Evolutionary conservation across 2,888 invertebrate genomes (phyloP), one percentile per base, ranked within the genome.

Genomic region (Ametastegia equiseti): DNA sequence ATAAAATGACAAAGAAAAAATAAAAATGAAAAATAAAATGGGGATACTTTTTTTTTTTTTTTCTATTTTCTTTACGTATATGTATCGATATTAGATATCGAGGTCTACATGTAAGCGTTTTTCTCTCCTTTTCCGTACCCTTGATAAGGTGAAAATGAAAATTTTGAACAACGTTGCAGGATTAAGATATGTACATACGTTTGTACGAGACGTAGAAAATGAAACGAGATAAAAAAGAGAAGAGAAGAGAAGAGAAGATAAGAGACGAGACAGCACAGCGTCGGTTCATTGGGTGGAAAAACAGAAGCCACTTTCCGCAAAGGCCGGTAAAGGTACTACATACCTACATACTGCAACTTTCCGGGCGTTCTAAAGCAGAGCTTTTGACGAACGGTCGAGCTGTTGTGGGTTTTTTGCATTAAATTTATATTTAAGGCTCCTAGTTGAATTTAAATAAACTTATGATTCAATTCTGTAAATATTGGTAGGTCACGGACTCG

Each of bases 101-200:
- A n/a, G 13, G 42, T 42, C 13, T 69, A 2, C 13, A 19, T 9
- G 27, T 71, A 71, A 7, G 71, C 1, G 13, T 15, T 30, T 45
- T 11, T 30, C 47, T 30, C 71, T n/a, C 7, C 65, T 39, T 15
- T 3, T 36, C 11, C 19, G 13, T 47, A 27, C 45, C 45, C 27
- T 71, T 71, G 71, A 71, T 71, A 71, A 47, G 36, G 71, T 36
- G 71, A 71, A 71, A 71, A 71, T 71, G 71, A 71, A 71, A 71
- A 71, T 71, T 71, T 71, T 47, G 71, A n/a, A 71, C 71, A 71
- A 47, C 27, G 27, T 45, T 47, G 36, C 5, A 54, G 27, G 42
- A 71, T 71, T 71, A 71, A 71, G 47, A 27, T 45, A 27, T 15
- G n/a, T n/a, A n/a, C n/a, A n/a, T n/a, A n/a, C n/a, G n/a, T n/a